Conservation (phyloP, 2,113 vertebrate species). For the Condylura cristata region DNA sequence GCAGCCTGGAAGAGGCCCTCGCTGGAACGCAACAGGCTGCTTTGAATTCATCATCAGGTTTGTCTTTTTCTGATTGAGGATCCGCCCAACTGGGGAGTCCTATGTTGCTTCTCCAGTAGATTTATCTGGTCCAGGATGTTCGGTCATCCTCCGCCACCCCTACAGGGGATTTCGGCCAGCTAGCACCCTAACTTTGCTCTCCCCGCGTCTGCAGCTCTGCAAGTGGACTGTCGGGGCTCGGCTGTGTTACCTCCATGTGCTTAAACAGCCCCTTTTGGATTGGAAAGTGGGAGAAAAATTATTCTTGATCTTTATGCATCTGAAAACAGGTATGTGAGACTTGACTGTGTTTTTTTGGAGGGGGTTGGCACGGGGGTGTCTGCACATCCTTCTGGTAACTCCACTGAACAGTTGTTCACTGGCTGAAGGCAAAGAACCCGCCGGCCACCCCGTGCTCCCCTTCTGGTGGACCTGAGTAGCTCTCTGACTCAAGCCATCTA, state of each 20-base stretch:
- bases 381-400: background rate
- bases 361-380: too few species aligned
- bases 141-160: background rate
- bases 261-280: background rate
- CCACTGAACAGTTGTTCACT: background rate
- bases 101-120: background rate
- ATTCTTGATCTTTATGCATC: background rate
- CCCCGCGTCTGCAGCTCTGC: background rate
- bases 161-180: background rate
- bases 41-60: background rate
- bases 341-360: background rate
- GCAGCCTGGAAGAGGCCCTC: background rate
- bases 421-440: background rate
- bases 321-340: background rate
- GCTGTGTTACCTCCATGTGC: too few species aligned
- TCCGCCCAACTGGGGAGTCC: background rate
- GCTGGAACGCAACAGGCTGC: background rate
- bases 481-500: background rate
- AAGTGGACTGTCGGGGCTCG: background rate
- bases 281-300: background rate
- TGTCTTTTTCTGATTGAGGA: background rate
- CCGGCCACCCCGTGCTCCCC: accelerated
- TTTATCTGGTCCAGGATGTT: too few species aligned
- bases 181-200: background rate
- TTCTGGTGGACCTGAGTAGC: background rate